Conservation (phyloP, 2,113 vertebrate species). For the Notothenia coriiceps region DNA sequence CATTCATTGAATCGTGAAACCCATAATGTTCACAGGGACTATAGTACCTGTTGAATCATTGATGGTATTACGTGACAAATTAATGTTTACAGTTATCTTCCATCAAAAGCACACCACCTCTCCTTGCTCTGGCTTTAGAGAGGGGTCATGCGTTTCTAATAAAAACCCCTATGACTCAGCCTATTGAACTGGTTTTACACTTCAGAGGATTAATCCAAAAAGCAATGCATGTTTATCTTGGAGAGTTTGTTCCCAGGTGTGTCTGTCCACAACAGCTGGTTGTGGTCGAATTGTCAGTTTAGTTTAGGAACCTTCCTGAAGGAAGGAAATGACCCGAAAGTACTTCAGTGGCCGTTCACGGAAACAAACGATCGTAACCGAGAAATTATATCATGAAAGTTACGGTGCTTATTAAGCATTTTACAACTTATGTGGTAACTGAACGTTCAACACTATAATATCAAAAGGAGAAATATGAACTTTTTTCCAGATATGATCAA, state of each 20-base stretch:
- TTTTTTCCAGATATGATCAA: no score
- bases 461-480: no score
- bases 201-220: conserved; percentile 6
- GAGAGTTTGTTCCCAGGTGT: conserved; percentile 16
- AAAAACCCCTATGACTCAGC: conserved; percentile 13
- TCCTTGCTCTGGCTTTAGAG: neutral
- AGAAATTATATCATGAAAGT: no score
- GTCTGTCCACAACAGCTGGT: neutral
- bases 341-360: no score
- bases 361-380: no score
- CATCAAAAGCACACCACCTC: neutral
- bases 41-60: neutral
- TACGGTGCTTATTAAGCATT: no score
- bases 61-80: neutral
- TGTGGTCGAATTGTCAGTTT: no score
- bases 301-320: no score
- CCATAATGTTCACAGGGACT: neutral
- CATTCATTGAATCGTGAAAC: neutral
- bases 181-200: neutral
- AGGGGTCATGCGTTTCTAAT: neutral
- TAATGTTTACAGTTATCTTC: neutral
- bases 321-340: no score
- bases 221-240: conserved; percentile 17
- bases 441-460: no score
- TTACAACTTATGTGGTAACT: no score